A percentile compares a stretch with the other conserved stretches of the same genome.
These are phyloP conservation scores for Tamandua tetradactyla DNA, from an alignment of 2,797 vertebrate genomes.

Conservation along the genomic window DNA sequence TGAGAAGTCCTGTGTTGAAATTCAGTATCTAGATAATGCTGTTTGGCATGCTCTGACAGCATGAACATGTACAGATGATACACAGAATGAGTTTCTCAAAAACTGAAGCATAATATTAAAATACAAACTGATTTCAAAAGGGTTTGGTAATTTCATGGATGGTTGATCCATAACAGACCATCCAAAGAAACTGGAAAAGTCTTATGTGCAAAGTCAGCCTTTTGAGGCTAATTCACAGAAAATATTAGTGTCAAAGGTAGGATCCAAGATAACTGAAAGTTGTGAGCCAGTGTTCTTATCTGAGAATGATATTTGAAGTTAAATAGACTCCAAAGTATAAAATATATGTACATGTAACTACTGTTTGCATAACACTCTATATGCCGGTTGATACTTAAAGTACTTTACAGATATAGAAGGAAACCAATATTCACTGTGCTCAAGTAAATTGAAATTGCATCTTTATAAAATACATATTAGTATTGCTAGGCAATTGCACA, in stretches of 20 bases:
- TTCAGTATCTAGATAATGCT: not conserved
- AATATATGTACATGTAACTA: not conserved
- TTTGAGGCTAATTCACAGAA: not conserved
- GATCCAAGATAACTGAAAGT: not conserved
- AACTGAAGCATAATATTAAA: not conserved
- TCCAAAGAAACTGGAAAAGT: not conserved
- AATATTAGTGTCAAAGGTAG: not conserved
- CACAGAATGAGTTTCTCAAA: not conserved
- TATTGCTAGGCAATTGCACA: not conserved
- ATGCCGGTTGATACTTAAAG: not conserved
- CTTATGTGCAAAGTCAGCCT: not conserved
- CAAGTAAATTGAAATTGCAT: not conserved
- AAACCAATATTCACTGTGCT: not conserved
- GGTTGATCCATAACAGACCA: not conserved
- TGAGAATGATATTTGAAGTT: not conserved
- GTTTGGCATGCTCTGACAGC: not conserved
- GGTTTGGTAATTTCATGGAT: slow-evolving; percentile 30
- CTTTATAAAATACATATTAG: not conserved
- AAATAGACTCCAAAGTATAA: not conserved
- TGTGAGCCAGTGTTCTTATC: not conserved
- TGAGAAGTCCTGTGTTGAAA: not conserved
- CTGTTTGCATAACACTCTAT: not conserved
- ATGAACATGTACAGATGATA: not conserved
- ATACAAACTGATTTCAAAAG: slow-evolving; percentile 40
- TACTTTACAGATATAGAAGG: not conserved